Evolutionary conservation across 2,113 vertebrate genomes (phyloP).

Genomic region (Rhinoderma darwinii): DNA sequence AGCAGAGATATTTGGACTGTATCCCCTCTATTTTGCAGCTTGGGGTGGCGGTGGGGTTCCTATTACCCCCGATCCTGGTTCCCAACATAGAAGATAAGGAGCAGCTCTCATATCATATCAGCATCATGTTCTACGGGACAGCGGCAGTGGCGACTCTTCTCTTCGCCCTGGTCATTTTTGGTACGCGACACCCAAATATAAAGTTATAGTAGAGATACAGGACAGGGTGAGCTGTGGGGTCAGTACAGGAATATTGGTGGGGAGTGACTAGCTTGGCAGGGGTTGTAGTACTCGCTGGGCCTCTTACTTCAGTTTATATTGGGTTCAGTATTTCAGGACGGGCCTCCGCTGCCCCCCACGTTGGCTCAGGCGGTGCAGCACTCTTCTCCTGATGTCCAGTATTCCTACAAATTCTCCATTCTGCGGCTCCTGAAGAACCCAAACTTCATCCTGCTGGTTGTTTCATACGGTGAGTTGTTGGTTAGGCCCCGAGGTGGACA

Average conservation of each 20-base stretch:
- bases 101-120: conserved; percentile 86
- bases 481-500: not conserved
- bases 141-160: conserved; percentile 87
- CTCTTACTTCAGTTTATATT: not conserved
- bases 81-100: conserved; percentile 83
- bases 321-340: conserved; percentile 87
- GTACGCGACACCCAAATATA: conserved; percentile 74
- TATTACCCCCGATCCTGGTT: conserved; percentile 90
- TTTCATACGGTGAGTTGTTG: conserved; percentile 84
- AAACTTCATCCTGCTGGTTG: conserved; percentile 86
- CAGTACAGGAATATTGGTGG: not conserved
- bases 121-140: conserved; percentile 91
- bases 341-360: conserved; percentile 82
- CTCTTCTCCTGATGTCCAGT: conserved; percentile 65
- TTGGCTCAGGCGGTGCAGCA: conserved; percentile 83
- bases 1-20: not conserved
- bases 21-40: conserved; percentile 76
- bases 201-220: not conserved
- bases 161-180: conserved; percentile 86
- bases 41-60: conserved; percentile 90
- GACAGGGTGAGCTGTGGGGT: not conserved
- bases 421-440: conserved; percentile 79
- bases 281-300: too few species aligned
- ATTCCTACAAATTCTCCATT: conserved; percentile 84
- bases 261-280: not conserved